phyloP scores from a whole-genome alignment of 2,888 invertebrate genomes.

The Acleris emargana region DNA sequence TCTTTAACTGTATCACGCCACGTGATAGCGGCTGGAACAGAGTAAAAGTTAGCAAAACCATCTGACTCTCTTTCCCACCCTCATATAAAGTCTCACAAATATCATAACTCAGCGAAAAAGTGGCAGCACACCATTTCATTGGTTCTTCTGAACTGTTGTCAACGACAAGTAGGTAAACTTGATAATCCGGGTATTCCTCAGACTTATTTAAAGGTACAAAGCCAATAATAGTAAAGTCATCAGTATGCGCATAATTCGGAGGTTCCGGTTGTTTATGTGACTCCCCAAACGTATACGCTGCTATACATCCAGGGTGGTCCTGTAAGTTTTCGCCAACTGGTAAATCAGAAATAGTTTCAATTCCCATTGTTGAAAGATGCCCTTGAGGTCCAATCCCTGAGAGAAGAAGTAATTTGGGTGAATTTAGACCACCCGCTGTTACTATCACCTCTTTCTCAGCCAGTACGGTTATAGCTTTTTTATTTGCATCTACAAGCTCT shows the following conservation, averaged over 20 bases:
- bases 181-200: conserved; percentile 18
- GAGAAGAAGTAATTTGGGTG: conserved; percentile 64
- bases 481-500: conserved; percentile 52
- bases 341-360: conserved; percentile 54
- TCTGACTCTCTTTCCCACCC: conserved; percentile 16
- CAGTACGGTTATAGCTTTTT: conserved; percentile 38
- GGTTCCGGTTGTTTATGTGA: conserved; percentile 3
- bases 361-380: conserved; percentile 50
- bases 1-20: conserved; percentile 16
- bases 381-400: conserved; percentile 66
- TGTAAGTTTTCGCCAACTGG: conserved; percentile 66
- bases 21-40: conserved; percentile 23
- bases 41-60: neutral
- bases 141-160: neutral
- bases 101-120: neutral
- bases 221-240: neutral
- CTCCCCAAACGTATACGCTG: conserved; percentile 10
- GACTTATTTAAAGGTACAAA: conserved; percentile 2
- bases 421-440: conserved; percentile 64
- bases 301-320: conserved; percentile 52
- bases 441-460: conserved; percentile 62
- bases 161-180: neutral
- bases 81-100: conserved; percentile 14
- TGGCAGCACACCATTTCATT: neutral
- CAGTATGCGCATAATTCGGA: neutral